Percentiles rank a stretch among this genome's conserved stretches.
These are phyloP conservation scores for Marronus borbonicus DNA, from an alignment of 2,888 invertebrate genomes.

Conservation along the genomic window DNA sequence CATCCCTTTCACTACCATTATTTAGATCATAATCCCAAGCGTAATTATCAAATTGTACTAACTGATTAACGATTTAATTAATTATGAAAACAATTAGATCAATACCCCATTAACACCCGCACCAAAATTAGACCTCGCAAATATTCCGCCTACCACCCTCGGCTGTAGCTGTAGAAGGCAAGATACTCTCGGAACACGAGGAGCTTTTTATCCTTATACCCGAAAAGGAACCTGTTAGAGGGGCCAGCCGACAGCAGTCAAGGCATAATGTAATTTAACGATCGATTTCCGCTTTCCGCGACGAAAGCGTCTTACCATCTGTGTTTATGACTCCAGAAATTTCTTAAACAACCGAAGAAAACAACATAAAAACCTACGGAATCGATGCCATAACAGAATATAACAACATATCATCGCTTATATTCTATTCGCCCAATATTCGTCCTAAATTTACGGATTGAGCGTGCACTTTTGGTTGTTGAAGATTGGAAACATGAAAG, in stretches of 20 bases:
- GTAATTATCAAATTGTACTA: neutral
- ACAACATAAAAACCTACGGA: conserved; percentile 22
- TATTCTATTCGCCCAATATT: conserved; percentile 20
- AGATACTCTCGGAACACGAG: neutral
- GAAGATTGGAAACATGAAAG: neutral
- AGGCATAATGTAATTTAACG: conserved; percentile 22
- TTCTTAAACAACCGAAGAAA: conserved; percentile 26
- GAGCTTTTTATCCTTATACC: neutral
- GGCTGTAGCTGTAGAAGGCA: neutral
- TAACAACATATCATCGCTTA: conserved; percentile 11
- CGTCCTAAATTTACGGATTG: conserved; percentile 3
- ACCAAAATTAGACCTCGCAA: neutral
- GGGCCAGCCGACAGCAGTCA: conserved; percentile 15
- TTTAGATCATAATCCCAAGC: no score
- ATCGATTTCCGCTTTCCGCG: conserved; percentile 24
- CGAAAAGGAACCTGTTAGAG: neutral
- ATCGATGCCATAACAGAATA: conserved; percentile 21
- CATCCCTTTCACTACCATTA: no score
- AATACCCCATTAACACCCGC: neutral
- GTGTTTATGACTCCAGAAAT: conserved; percentile 43
- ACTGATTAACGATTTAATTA: conserved; percentile 5
- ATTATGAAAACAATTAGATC: conserved; percentile 7
- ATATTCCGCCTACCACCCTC: neutral
- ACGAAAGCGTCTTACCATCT: conserved; percentile 20
- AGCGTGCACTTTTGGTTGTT: neutral